Percentiles rank a stretch among this genome's conserved stretches.
Conservation (phyloP, 37 sponge, comb jelly and placozoan species). For the Mnemiopsis leidyi region DNA sequence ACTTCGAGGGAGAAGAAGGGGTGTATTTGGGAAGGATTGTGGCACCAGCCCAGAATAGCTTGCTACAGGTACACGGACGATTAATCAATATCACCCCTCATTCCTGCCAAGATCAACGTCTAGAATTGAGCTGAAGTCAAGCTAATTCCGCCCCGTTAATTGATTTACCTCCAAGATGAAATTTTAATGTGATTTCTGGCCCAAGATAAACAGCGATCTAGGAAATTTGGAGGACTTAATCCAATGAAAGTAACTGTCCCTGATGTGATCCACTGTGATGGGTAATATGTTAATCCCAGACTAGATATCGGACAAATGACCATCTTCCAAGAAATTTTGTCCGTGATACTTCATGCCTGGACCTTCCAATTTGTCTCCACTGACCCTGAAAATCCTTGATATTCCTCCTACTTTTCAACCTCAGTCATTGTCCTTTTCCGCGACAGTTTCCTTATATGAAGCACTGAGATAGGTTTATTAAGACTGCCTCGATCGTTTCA, state of each 20-base stretch:
- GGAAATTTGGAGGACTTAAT: constrained; percentile 29
- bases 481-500: background rate
- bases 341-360: background rate
- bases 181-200: background rate
- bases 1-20: no score
- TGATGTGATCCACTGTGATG: background rate
- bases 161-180: background rate
- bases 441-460: background rate
- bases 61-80: background rate
- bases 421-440: background rate
- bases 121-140: background rate
- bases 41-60: background rate
- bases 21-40: background rate
- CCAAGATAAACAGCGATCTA: background rate
- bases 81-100: background rate
- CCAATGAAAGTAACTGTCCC: background rate
- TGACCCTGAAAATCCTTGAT: background rate
- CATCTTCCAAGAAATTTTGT: background rate
- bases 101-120: background rate
- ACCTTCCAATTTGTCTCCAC: background rate
- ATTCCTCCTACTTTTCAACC: background rate
- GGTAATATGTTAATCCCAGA: background rate
- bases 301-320: background rate
- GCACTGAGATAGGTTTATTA: background rate
- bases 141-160: background rate